Evolutionary conservation across 2,113 vertebrate species (phyloP), one percentile per base, ranked within the genome.

Genomic region (Nothoprocta perdicaria): DNA sequence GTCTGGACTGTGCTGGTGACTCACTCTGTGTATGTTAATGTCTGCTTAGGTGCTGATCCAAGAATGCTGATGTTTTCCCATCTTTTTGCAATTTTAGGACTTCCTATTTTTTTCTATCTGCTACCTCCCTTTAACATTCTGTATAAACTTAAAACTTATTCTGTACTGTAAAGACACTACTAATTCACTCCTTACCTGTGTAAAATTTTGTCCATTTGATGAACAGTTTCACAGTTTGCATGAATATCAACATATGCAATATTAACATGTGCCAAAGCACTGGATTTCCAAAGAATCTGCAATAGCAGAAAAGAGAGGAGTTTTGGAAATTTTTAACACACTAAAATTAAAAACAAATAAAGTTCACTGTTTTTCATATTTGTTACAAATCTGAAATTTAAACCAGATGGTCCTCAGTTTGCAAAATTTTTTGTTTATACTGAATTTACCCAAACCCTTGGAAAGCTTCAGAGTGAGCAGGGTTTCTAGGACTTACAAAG

Each of bases 1-100:
- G 84, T 87, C 84, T 92, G 80, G 77, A 80, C n/a, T 1, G 52
- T 68, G 62, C 29, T 86, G 46, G 9, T 96, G 91, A 97, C 40
- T 92, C 94, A 95, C 50, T 60, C 58, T 71, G 52, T 15, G 0
- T 88, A 46, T 90, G 61, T 12, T 74, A 11, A 80, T 27, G 11
- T 65, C 31, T 5, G 5, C 38, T 80, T 78, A 60, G 21, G 29
- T 89, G 31, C 35, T 86, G 48, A 82, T 84, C 21, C 60, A 86
- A 69, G 50, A 74, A 69, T 1, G 1, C 65, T 81, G 75, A n/a
- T 1, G 3, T 53, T 63, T 75, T 18, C 31, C 11, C 16, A 24
- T 48, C 18, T 48, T 72, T 48, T 63, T 79, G 38, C 10, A 74
- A 53, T 46, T 48, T 22, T 65, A 65, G 10, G 2, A 22, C 81